Evolutionary conservation across 2,113 vertebrate genomes (phyloP).

Genomic region (Sciurus niger): DNA sequence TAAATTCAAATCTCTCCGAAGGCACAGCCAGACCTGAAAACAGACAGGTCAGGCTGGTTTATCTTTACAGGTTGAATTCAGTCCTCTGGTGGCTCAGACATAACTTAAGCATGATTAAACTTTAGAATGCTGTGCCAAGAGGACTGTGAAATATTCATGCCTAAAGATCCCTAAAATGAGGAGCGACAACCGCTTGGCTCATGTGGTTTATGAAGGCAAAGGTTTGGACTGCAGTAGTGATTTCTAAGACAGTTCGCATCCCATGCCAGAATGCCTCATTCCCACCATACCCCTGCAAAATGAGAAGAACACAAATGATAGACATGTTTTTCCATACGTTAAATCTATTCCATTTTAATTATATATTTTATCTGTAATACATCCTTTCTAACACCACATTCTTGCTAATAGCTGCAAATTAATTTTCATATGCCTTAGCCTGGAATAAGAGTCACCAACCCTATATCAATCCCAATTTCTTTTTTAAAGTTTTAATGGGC

Average conservation of each 20-base stretch:
- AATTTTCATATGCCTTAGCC: slow-evolving; percentile 63
- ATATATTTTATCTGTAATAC: slow-evolving; percentile 11
- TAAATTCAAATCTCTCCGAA: slow-evolving; percentile 40
- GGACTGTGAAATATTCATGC: slow-evolving; percentile 65
- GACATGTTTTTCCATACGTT: background rate
- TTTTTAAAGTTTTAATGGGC: slow-evolving; percentile 73
- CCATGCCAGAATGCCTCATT: background rate
- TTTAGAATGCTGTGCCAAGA: slow-evolving; percentile 63
- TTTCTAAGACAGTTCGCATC: background rate
- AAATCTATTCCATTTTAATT: slow-evolving; percentile 72
- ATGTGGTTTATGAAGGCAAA: slow-evolving; percentile 55
- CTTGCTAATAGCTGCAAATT: slow-evolving; percentile 54
- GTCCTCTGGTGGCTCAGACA: background rate
- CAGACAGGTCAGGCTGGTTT: slow-evolving; percentile 15
- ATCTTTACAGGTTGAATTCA: slow-evolving; percentile 47
- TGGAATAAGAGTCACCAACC: slow-evolving; percentile 46
- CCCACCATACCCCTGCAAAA: background rate
- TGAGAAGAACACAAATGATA: background rate
- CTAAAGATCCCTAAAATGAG: slow-evolving; percentile 72
- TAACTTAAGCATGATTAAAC: slow-evolving; percentile 60
- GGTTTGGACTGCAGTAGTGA: slow-evolving; percentile 46
- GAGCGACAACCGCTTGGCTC: slow-evolving; percentile 23
- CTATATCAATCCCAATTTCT: slow-evolving; percentile 63
- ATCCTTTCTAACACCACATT: background rate
- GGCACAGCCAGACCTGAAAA: background rate